phyloP scores from a whole-genome alignment of 2,113 vertebrate genomes.

The Apus apus region DNA sequence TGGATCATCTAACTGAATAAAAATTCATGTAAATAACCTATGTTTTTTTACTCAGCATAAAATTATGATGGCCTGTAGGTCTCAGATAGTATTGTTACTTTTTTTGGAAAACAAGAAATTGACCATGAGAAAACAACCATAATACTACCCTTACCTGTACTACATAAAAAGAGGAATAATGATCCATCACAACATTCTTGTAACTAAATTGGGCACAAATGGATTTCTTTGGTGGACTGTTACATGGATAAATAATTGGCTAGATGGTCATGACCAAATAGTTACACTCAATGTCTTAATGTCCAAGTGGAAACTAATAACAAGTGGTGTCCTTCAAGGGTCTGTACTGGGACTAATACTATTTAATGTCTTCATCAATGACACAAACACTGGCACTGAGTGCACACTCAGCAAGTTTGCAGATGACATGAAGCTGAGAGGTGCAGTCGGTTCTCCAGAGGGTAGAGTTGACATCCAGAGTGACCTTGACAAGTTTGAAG shows the following conservation, averaged over 20 bases:
- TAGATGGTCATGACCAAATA: fast-evolving
- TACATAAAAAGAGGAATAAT: background rate
- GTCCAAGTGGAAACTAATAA: background rate
- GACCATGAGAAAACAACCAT: background rate
- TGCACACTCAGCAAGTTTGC: background rate
- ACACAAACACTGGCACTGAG: too few relatives aligned
- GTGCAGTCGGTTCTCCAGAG: fast-evolving
- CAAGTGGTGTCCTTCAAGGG: background rate
- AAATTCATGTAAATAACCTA: background rate
- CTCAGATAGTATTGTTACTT: background rate
- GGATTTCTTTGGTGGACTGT: background rate
- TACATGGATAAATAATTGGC: background rate
- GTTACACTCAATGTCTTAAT: background rate
- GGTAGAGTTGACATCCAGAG: too few relatives aligned
- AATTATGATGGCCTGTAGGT: background rate
- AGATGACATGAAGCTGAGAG: too few relatives aligned
- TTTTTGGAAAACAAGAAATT: background rate
- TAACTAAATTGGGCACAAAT: background rate
- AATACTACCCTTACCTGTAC: background rate
- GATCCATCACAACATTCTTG: background rate
- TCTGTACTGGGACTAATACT: too few relatives aligned
- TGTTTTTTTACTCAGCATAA: background rate
- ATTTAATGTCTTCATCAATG: background rate
- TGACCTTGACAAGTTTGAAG: background rate
- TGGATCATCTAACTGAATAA: background rate